Evolutionary conservation across 1,140 invertebrate species (phyloP).

Genomic region (Saccostrea echinata): DNA sequence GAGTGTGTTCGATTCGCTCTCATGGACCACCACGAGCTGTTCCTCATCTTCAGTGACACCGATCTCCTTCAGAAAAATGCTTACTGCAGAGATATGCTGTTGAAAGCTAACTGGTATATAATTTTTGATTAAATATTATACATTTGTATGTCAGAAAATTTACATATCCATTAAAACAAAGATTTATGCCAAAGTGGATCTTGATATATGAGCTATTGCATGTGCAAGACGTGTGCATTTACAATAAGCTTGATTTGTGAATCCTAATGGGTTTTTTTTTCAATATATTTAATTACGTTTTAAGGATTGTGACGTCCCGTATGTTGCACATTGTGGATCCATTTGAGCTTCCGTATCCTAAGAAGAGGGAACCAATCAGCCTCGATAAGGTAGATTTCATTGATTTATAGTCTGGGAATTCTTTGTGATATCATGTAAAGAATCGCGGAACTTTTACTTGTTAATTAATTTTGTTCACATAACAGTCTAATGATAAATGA

Average conservation of each 20-base stretch:
- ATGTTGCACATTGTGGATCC: slow-evolving; percentile 31
- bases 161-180: no score
- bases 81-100: slow-evolving; percentile 38
- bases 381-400: neutral
- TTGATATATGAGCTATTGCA: no score
- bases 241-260: no score
- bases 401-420: neutral
- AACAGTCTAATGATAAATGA: no score
- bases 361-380: neutral
- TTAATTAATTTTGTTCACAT: no score
- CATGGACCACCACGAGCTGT: slow-evolving; percentile 54
- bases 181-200: no score
- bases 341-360: slow-evolving; percentile 27
- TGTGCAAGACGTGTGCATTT: no score
- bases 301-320: slow-evolving; percentile 35
- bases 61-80: slow-evolving; percentile 49
- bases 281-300: neutral
- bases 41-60: slow-evolving; percentile 48
- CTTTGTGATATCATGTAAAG: no score
- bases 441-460: no score
- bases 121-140: neutral
- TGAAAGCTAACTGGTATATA: slow-evolving; percentile 60
- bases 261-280: no score
- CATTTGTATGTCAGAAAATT: no score
- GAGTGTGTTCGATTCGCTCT: slow-evolving; percentile 55